phyloP scores from a whole-genome alignment of 2,888 invertebrate species.

The Pandemis cinnamomeana region DNA sequence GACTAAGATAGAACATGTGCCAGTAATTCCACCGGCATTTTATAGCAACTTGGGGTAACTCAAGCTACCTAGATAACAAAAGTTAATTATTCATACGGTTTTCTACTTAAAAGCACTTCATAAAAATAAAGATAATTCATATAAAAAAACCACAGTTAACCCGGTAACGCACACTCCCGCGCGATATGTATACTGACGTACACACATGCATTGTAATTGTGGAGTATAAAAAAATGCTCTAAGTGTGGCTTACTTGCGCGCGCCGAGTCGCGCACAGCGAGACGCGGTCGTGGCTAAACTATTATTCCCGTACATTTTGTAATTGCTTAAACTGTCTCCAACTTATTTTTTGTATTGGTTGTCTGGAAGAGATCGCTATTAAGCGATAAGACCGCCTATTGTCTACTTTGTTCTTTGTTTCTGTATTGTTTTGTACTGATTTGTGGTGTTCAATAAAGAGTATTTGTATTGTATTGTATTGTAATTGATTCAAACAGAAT shows the following conservation, averaged over 20 bases:
- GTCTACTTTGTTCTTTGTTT: no score
- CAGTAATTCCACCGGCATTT: no score
- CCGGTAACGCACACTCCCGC: slow-evolving; percentile 45
- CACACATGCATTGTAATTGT: slow-evolving; percentile 70
- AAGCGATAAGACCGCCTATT: no score
- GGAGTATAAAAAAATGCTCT: slow-evolving; percentile 80
- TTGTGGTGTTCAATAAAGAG: no score
- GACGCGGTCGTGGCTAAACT: slow-evolving; percentile 43
- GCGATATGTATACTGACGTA: slow-evolving; percentile 45
- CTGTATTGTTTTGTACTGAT: no score
- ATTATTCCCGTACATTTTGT: not conserved
- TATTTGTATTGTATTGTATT: no score
- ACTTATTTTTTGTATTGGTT: no score
- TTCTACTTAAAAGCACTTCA: slow-evolving; percentile 6
- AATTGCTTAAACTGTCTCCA: no score
- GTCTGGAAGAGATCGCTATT: no score
- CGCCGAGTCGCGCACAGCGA: slow-evolving; percentile 64
- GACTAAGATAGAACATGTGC: no score
- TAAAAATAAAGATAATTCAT: slow-evolving; percentile 30
- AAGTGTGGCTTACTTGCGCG: slow-evolving; percentile 82
- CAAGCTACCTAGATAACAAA: not conserved
- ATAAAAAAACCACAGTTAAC: slow-evolving; percentile 52
- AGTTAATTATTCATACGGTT: slow-evolving; percentile 9
- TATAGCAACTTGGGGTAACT: no score
- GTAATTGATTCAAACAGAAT: no score